Conservation (phyloP, 2,888 invertebrate species). For the Hemistola chrysoprasaria region DNA sequence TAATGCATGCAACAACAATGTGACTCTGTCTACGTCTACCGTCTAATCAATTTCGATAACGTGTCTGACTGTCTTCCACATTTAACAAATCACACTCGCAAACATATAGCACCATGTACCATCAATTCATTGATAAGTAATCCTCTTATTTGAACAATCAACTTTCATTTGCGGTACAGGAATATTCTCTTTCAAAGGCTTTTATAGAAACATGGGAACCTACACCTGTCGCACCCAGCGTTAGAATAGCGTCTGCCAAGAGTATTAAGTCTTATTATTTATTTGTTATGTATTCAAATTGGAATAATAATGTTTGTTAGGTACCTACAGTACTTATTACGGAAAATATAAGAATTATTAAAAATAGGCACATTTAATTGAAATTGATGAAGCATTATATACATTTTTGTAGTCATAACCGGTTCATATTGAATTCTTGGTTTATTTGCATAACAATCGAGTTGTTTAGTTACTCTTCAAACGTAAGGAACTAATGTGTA, state of each 20-base stretch:
- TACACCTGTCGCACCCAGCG: slow-evolving; percentile 56
- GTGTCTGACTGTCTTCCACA: slow-evolving; percentile 2
- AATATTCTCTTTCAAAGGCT: slow-evolving; percentile 49
- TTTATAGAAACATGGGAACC: slow-evolving; percentile 60
- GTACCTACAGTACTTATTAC: not conserved
- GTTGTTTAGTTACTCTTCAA: slow-evolving; percentile 56
- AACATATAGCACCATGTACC: slow-evolving; percentile 33
- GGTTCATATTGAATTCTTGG: slow-evolving; percentile 32
- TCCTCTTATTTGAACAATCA: slow-evolving; percentile 54
- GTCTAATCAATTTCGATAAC: slow-evolving; percentile 52
- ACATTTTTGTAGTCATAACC: slow-evolving; percentile 40
- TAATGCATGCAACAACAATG: slow-evolving; percentile 78
- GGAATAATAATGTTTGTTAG: slow-evolving; percentile 3
- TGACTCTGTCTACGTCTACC: slow-evolving; percentile 55
- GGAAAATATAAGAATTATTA: slow-evolving; percentile 6
- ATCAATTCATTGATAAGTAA: slow-evolving; percentile 40
- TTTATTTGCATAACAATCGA: slow-evolving; percentile 63
- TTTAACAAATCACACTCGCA: not conserved
- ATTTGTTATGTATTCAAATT: slow-evolving; percentile 29
- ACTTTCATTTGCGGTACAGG: slow-evolving; percentile 48
- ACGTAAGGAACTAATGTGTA: slow-evolving; percentile 55
- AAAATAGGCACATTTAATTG: not conserved
- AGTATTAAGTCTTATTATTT: slow-evolving; percentile 45
- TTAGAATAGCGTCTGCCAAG: slow-evolving; percentile 47
- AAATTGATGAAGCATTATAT: slow-evolving; percentile 11